A percentile compares a stretch with the other conserved stretches of the same genome.
Conservation (phyloP, 2,797 vertebrate genomes). For the Gymnocypris eckloni region DNA sequence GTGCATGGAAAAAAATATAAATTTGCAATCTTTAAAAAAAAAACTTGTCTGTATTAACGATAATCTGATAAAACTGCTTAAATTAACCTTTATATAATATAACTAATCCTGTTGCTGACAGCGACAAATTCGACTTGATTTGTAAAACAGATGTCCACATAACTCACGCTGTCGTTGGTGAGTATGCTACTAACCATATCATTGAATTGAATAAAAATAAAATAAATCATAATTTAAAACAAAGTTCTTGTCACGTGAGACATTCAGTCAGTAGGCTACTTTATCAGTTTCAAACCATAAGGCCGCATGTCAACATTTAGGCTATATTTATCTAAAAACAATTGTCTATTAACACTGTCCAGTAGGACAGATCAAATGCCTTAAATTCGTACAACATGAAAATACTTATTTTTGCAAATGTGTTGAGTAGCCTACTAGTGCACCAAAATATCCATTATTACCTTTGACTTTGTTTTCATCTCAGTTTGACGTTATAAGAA, state of each 20-base stretch:
- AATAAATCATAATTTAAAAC: conserved; percentile 40
- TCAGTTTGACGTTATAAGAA: background rate
- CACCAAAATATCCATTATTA: background rate
- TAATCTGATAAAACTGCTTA: conserved; percentile 5
- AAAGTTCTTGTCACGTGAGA: conserved; percentile 7
- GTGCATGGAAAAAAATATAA: background rate
- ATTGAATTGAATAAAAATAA: conserved; percentile 48
- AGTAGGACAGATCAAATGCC: background rate
- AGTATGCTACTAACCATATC: conserved; percentile 38
- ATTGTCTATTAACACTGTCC: background rate
- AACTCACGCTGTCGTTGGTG: conserved; percentile 46
- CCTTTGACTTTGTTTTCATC: background rate
- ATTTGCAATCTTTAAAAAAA: background rate
- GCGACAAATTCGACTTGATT: conserved; percentile 46
- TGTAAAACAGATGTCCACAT: conserved; percentile 53
- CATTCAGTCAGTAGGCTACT: background rate
- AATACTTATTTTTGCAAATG: background rate
- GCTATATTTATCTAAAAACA: too few relatives aligned
- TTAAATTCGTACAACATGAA: background rate
- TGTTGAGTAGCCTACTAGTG: background rate
- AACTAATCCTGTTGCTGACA: conserved; percentile 31
- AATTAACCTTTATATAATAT: background rate
- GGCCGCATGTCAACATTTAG: background rate
- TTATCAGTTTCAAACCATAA: background rate
- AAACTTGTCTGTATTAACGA: background rate